Evolutionary conservation across 2,113 vertebrate species (phyloP).

Genomic region (Leptocoma aspasia): DNA sequence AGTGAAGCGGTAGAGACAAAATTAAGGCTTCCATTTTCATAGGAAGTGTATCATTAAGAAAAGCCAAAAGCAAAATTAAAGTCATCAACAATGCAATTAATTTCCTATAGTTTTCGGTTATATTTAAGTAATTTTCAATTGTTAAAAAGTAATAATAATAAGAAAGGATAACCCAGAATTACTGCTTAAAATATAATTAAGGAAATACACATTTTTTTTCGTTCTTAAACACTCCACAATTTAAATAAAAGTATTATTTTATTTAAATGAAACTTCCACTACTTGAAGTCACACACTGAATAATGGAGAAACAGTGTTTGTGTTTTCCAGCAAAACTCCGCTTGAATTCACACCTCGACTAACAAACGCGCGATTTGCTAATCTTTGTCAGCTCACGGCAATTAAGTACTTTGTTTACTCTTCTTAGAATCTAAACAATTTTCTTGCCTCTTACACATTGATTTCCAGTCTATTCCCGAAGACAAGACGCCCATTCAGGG

Average conservation of each 20-base stretch:
- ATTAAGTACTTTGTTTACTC: background rate
- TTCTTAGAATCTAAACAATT: background rate
- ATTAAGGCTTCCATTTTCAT: background rate
- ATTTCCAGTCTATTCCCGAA: background rate
- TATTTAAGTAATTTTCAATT: background rate
- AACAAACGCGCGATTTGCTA: background rate
- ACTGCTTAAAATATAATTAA: background rate
- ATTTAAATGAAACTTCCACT: too few species aligned
- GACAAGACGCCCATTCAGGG: background rate
- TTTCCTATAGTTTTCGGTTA: background rate
- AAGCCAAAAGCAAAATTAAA: background rate
- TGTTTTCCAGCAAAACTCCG: background rate
- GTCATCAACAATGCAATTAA: background rate
- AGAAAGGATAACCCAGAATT: background rate
- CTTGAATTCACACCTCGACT: background rate
- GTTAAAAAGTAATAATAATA: background rate
- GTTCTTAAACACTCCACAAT: background rate
- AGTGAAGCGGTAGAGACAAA: background rate
- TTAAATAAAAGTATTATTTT: background rate
- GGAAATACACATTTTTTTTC: background rate
- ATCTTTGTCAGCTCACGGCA: background rate
- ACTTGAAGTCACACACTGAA: background rate
- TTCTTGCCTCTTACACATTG: background rate
- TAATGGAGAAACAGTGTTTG: background rate
- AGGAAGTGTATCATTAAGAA: background rate